Evolutionary conservation across 2,113 vertebrate species (phyloP).

Genomic region (Lota lota): DNA sequence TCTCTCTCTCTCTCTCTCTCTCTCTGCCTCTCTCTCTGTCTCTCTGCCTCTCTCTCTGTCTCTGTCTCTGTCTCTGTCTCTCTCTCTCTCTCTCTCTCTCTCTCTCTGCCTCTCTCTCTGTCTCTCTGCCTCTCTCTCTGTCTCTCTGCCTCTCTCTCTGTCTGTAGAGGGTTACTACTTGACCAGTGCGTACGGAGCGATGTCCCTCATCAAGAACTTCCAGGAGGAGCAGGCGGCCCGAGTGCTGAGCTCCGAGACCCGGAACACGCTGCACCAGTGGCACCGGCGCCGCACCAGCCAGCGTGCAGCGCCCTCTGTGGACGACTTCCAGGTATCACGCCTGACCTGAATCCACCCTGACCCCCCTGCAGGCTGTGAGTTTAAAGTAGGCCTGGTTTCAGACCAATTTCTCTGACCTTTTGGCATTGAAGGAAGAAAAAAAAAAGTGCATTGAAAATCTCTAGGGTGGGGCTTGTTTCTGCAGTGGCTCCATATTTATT

Average conservation of each 20-base stretch:
- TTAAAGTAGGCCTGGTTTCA: constrained; percentile 37
- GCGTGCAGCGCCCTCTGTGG: constrained; percentile 83
- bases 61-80: too few relatives aligned
- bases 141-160: too few relatives aligned
- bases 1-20: too few relatives aligned
- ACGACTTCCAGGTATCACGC: constrained; percentile 90
- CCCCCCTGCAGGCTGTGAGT: constrained; percentile 63
- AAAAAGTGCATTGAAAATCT: constrained; percentile 34
- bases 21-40: too few relatives aligned
- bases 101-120: neutral
- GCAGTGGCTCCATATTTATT: neutral
- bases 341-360: constrained; percentile 63
- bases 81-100: too few relatives aligned
- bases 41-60: too few relatives aligned
- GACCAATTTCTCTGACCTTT: neutral
- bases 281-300: constrained; percentile 89
- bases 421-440: neutral
- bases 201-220: constrained; percentile 94
- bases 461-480: neutral
- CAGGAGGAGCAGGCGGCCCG: constrained; percentile 93
- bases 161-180: constrained; percentile 90
- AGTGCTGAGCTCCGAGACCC: constrained; percentile 87
- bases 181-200: constrained; percentile 93
- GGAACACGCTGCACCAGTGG: constrained; percentile 93
- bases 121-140: neutral